Conservation (phyloP, 2,797 vertebrate genomes). For the Sparus aurata region DNA sequence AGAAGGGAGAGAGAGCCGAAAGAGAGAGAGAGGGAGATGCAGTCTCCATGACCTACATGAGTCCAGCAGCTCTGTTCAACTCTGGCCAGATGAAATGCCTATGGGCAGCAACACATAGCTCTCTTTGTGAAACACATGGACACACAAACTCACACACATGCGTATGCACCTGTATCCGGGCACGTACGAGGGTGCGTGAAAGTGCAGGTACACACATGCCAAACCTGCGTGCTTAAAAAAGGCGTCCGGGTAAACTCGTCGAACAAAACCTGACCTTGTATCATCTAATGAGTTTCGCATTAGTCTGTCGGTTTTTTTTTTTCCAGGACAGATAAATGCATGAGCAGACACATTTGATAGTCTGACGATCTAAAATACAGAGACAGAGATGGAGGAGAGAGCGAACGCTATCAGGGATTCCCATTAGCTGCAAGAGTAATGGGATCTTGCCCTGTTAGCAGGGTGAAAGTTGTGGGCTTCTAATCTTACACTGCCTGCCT, state of each 20-base stretch:
- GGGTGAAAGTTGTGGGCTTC: conserved; percentile 69
- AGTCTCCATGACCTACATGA: conserved; percentile 88
- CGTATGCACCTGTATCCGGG: conserved; percentile 26
- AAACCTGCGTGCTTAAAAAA: neutral
- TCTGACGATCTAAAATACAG: conserved; percentile 5
- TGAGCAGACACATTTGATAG: conserved; percentile 11
- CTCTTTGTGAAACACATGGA: conserved; percentile 55
- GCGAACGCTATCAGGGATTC: conserved; percentile 56
- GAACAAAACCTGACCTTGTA: neutral
- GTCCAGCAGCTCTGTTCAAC: conserved; percentile 83
- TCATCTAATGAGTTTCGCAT: neutral
- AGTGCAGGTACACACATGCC: neutral
- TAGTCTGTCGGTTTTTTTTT: neutral
- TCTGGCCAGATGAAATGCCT: conserved; percentile 79
- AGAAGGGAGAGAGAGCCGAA: conserved; percentile 16
- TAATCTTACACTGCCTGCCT: conserved; percentile 69
- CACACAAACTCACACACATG: conserved; percentile 21
- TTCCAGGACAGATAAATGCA: conserved; percentile 4
- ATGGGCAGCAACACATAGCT: conserved; percentile 76
- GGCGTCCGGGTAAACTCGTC: neutral
- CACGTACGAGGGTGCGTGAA: conserved; percentile 4
- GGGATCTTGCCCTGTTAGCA: conserved; percentile 66
- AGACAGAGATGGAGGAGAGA: conserved; percentile 15
- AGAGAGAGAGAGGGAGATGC: conserved; percentile 61
- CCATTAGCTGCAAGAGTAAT: conserved; percentile 72